Evolutionary conservation across 2,797 vertebrate genomes (phyloP).

Genomic region (Clarias fuscus): DNA sequence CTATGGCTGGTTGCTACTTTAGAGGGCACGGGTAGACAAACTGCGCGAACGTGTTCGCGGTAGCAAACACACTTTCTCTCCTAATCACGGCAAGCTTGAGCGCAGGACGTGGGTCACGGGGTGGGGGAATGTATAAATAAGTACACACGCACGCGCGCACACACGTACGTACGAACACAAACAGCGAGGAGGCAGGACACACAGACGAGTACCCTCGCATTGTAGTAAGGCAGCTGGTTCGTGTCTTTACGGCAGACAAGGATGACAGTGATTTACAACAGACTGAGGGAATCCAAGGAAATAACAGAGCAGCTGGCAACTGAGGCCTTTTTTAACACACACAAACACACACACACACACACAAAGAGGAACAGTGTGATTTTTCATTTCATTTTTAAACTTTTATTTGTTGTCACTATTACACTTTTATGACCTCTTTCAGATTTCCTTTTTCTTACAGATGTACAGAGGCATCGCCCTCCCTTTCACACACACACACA

Average conservation of each 20-base stretch:
- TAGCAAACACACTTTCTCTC: conserved; percentile 45
- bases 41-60: conserved; percentile 29
- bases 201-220: conserved; percentile 43
- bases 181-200: conserved; percentile 13
- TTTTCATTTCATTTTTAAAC: conserved; percentile 17
- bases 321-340: conserved; percentile 34
- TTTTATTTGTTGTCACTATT: conserved; percentile 32
- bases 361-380: not conserved
- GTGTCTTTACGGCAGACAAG: conserved; percentile 63
- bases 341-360: conserved; percentile 4
- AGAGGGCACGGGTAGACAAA: conserved; percentile 65
- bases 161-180: conserved; percentile 47
- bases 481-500: not conserved
- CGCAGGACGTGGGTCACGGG: conserved; percentile 26
- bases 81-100: conserved; percentile 15
- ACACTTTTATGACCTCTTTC: conserved; percentile 13
- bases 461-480: not conserved
- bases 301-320: conserved; percentile 67
- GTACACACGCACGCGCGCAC: conserved; percentile 47
- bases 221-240: conserved; percentile 68
- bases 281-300: conserved; percentile 66
- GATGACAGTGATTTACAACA: conserved; percentile 79
- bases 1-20: conserved; percentile 41
- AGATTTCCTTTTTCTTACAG: not conserved
- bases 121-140: conserved; percentile 31